These are phyloP conservation scores for Merluccius polli DNA, from an alignment of 2,797 vertebrate species.

Conservation along the genomic window DNA sequence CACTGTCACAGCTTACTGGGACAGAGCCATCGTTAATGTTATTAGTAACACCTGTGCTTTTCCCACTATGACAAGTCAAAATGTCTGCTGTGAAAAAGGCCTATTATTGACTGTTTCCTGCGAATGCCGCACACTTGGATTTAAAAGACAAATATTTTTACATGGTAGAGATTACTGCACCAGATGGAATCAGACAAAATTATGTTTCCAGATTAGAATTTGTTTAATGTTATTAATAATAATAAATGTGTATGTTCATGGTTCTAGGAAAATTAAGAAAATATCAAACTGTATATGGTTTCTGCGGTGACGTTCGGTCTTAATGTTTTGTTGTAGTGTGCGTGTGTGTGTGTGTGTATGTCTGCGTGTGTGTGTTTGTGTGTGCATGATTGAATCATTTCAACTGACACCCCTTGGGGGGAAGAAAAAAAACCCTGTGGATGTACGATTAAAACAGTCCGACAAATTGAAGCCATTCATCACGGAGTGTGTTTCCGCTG, in stretches of 20 bases:
- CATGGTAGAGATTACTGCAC: neutral
- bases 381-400: slow-evolving; percentile 20
- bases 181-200: neutral
- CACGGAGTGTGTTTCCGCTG: neutral
- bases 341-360: neutral
- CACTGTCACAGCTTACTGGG: no score
- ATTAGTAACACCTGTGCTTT: no score
- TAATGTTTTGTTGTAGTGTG: neutral
- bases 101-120: neutral
- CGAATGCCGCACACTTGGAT: neutral
- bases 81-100: no score
- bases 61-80: no score
- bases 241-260: neutral
- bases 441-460: slow-evolving; percentile 46
- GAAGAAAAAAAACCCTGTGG: neutral
- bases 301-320: slow-evolving; percentile 29
- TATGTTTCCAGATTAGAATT: no score
- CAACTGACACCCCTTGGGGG: slow-evolving; percentile 29
- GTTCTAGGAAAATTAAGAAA: neutral
- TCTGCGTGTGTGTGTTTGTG: neutral
- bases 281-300: slow-evolving; percentile 16
- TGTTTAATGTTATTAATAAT: neutral
- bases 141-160: no score
- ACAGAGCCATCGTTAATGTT: no score
- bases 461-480: neutral